Percentiles rank a stretch among this genome's conserved stretches.
phyloP scores from a whole-genome alignment of 1,140 invertebrate genomes.

The Neodiprion pinetum region DNA sequence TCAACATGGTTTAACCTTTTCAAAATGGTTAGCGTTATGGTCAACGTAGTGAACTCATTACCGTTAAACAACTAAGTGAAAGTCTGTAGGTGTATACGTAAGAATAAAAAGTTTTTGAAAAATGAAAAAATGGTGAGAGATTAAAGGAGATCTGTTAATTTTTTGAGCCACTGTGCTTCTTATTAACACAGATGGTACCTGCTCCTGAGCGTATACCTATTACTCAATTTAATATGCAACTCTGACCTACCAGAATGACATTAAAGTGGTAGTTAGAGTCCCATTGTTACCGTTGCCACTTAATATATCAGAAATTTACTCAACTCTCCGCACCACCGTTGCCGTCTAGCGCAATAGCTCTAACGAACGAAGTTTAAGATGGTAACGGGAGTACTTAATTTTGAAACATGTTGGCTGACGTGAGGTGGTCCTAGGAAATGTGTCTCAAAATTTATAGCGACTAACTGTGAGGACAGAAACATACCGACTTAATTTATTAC shows the following conservation, averaged over 20 bases:
- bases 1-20: too few relatives aligned
- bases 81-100: too few relatives aligned
- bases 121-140: too few relatives aligned
- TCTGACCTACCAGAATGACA: not conserved
- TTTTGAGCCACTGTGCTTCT: too few relatives aligned
- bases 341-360: not conserved
- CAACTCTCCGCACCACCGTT: not conserved
- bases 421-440: not conserved
- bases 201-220: not conserved
- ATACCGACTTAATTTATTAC: too few relatives aligned
- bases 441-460: not conserved
- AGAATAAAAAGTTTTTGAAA: too few relatives aligned
- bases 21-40: too few relatives aligned
- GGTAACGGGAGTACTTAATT: not conserved
- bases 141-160: too few relatives aligned
- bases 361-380: too few relatives aligned
- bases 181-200: too few relatives aligned
- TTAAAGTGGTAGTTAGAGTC: not conserved
- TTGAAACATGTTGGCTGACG: not conserved
- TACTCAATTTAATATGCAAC: not conserved
- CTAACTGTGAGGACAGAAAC: not conserved
- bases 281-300: not conserved
- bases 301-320: not conserved
- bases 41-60: too few relatives aligned
- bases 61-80: too few relatives aligned